These are phyloP conservation scores for Heteronetta atricapilla DNA, from an alignment of 2,113 vertebrate species.

Conservation along the genomic window DNA sequence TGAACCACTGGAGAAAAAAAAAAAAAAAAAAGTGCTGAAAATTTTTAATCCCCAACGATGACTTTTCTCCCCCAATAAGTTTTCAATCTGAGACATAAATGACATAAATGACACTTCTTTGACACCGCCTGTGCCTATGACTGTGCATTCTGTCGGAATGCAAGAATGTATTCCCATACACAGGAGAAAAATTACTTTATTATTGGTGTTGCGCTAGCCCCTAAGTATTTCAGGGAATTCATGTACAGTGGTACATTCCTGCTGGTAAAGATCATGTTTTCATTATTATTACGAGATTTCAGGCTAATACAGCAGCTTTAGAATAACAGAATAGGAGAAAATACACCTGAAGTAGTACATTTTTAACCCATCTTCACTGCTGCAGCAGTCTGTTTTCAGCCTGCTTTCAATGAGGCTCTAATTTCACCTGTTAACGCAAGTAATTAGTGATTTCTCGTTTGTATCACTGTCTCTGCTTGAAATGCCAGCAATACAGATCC, in stretches of 20 bases:
- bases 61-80: background rate
- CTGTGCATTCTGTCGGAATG: background rate
- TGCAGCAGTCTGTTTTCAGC: background rate
- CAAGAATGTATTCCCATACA: background rate
- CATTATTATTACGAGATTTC: background rate
- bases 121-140: background rate
- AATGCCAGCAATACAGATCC: background rate
- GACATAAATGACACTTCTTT: background rate
- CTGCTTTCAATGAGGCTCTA: background rate
- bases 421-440: background rate
- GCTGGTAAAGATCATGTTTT: background rate
- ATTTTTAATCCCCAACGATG: background rate
- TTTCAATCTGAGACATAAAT: background rate
- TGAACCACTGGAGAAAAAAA: background rate
- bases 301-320: background rate
- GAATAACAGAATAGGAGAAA: background rate
- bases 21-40: background rate
- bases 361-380: background rate
- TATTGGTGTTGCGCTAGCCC: background rate
- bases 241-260: background rate
- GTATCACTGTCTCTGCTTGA: background rate
- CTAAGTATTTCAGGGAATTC: background rate
- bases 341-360: background rate
- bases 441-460: background rate
- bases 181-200: background rate